Evolutionary conservation across 2,797 vertebrate species (phyloP).

Genomic region (Australoheros facetus): DNA sequence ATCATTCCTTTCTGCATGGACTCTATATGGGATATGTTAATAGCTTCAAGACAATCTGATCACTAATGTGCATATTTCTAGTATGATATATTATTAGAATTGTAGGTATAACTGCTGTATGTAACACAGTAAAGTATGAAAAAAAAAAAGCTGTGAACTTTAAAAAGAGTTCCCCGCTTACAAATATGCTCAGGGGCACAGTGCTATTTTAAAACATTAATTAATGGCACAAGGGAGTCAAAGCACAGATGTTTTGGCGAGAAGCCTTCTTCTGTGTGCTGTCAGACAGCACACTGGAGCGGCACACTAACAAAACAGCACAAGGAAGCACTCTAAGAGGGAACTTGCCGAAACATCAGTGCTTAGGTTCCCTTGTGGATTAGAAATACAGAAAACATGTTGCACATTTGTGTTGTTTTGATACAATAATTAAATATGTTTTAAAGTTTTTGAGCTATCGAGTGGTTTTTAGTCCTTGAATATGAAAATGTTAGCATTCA

Average conservation of each 20-base stretch:
- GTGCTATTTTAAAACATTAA: slow-evolving; percentile 41
- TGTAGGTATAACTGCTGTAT: neutral
- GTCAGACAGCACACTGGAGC: slow-evolving; percentile 51
- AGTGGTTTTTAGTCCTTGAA: neutral
- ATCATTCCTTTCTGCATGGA: neutral
- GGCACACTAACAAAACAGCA: slow-evolving; percentile 29
- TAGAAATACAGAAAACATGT: slow-evolving; percentile 24
- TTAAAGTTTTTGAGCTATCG: neutral
- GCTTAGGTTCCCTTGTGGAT: slow-evolving; percentile 14
- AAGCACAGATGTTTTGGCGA: slow-evolving; percentile 53
- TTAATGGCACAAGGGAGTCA: slow-evolving; percentile 41
- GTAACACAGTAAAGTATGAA: neutral
- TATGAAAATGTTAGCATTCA: neutral
- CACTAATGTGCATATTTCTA: neutral
- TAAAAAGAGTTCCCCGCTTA: slow-evolving; percentile 15
- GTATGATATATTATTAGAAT: neutral
- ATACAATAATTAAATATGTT: slow-evolving; percentile 22
- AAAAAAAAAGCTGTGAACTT: slow-evolving; percentile 10
- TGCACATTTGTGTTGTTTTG: neutral
- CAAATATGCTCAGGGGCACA: slow-evolving; percentile 15
- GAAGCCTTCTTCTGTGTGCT: slow-evolving; percentile 30
- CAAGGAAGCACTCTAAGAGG: slow-evolving; percentile 29
- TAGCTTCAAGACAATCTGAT: neutral
- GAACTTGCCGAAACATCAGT: slow-evolving; percentile 33
- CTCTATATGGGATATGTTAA: neutral